Conservation (phyloP, 2,888 invertebrate species). For the Sminthurides aquaticus region DNA sequence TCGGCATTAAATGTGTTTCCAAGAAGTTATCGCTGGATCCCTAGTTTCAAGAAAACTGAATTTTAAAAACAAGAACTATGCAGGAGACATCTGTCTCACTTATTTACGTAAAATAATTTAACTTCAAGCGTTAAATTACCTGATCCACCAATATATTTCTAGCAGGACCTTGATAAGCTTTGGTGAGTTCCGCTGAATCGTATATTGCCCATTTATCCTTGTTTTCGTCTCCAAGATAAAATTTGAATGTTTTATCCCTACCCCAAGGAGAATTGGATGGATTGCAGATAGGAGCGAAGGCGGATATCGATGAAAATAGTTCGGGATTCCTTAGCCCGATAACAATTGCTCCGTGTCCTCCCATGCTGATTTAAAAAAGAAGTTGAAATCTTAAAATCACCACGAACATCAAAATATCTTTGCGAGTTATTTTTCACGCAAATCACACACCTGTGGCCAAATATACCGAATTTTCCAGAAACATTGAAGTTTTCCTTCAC, state of each 20-base stretch:
- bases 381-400: background rate
- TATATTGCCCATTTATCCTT: constrained; percentile 64
- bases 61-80: no score
- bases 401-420: no score
- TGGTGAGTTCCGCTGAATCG: constrained; percentile 79
- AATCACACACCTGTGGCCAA: constrained; percentile 53
- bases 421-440: no score
- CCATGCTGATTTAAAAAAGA: constrained; percentile 68
- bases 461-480: constrained; percentile 45
- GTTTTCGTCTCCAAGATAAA: constrained; percentile 61
- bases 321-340: constrained; percentile 82
- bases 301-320: constrained; percentile 60
- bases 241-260: constrained; percentile 65
- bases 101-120: no score
- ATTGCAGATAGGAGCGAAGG: constrained; percentile 91
- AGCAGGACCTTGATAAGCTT: constrained; percentile 73
- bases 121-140: constrained; percentile 52
- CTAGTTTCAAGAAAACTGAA: constrained; percentile 53
- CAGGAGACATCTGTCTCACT: no score
- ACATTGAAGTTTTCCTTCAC: constrained; percentile 68
- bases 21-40: constrained; percentile 77
- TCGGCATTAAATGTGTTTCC: constrained; percentile 70
- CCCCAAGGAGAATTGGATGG: constrained; percentile 83
- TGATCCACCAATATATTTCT: constrained; percentile 82
- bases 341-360: constrained; percentile 91